Evolutionary conservation across 2,888 invertebrate genomes (phyloP), one percentile per base, ranked within the genome.

Genomic region (Allolobophora icterica): DNA sequence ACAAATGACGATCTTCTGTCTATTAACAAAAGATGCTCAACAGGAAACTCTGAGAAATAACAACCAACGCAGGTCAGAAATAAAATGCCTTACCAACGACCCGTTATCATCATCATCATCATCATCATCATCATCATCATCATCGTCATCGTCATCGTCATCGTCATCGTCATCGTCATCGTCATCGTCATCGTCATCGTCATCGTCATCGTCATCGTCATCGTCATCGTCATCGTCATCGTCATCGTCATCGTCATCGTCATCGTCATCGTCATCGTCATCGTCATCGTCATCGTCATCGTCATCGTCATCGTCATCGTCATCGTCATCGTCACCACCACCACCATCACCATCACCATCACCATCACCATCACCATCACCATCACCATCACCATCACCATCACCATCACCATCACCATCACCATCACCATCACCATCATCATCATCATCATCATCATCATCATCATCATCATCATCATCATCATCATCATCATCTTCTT

Each of bases 221-320:
- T 42, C 42, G 13, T 42, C 42, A 13, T 42, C 42, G 13, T 5
- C 42, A 42, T 42, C 42, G 17, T 17, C 42, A 42, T 17, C 42
- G 1, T 42, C 42, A 38, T 52, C 90, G 5, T 52, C 52, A n/a
- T 52, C 52, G 15, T 58, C 90, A 30, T 52, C 90, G 13, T 90
- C 90, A 15, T 90, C 90, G 5, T 52, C 90, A 38, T 45, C 90
- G 13, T 52, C 52, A 38, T 90, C 58, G 24, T 90, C 45, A 33
- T 52, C 35, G 21, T 90, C 90, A n/a, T 35, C 35, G 8, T 6
- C 52, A 17, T 52, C 52, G 11, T 52, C 52, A 52, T 52, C 52
- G 2, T 52, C 52, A 52, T 52, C 5, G 19, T 24, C 52, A 52
- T 52, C 52, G 19, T 52, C 24, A 52, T 52, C 52, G 19, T 52